Evolutionary conservation across 2,888 invertebrate genomes (phyloP), one percentile per base, ranked within the genome.

Genomic region (Rambutsinella grinnellia): DNA sequence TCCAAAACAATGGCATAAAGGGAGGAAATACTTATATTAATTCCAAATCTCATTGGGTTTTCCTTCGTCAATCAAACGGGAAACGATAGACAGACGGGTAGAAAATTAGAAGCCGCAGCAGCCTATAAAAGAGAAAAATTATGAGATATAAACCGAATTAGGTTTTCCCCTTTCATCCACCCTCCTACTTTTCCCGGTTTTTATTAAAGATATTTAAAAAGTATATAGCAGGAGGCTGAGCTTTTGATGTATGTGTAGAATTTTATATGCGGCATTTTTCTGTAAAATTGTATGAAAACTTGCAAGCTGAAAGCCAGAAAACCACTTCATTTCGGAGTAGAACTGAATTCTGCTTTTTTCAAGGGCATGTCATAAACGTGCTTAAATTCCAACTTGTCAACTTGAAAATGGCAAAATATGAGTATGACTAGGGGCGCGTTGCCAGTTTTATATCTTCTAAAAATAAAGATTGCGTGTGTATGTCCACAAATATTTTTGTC

Each of bases 131-230:
- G 47, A 26, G 62, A 54, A 51, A 70, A 70, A 63, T 68, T 70
- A 70, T 70, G 62, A 56, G 26, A 27, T 63, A 62, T 70, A 62
- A 70, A 70, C 70, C 19, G 62, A 70, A 70, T 70, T 70, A 70
- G 70, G 62, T 70, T 62, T 24, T 49, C 26, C 56, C 15, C n/a
- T 24, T 53, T 53, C 23, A 23, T n/a, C n/a, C 23, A 2, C 36
- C 51, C 17, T 19, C 51, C 10, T 23, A 2, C 51, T 24, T 54
- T 15, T 54, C 24, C 5, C 36, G 5, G 36, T 36, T 36, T 36
- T 36, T 36, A 36, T 36, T 36, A 36, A 36, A 36, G 5, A 36
- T 13, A 36, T 13, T 36, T 36, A 5, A 36, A 36, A 36, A 36
- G 13, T 36, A n/a, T n/a, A n/a, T n/a, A n/a, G n/a, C n/a, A n/a